phyloP scores from a whole-genome alignment of 2,888 invertebrate species.

The Eupithecia centaureata region DNA sequence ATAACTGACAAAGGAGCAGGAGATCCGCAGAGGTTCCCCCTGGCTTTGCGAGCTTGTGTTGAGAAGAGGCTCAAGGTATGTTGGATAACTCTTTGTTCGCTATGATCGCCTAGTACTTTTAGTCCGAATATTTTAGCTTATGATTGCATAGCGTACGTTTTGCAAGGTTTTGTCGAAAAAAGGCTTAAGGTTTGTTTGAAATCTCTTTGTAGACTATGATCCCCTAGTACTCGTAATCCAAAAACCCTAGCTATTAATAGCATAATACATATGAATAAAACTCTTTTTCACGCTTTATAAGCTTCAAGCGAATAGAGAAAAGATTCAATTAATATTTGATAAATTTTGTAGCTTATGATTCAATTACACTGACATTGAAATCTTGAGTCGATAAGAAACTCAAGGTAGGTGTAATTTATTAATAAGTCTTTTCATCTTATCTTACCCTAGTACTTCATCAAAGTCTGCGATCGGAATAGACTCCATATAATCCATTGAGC shows the following conservation, averaged over 20 bases:
- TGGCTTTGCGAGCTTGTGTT: slow-evolving; percentile 70
- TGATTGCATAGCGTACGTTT: background rate
- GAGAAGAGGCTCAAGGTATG: slow-evolving; percentile 73
- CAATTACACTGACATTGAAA: slow-evolving; percentile 56
- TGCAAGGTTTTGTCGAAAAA: no score
- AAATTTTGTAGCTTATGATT: background rate
- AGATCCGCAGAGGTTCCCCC: slow-evolving; percentile 71
- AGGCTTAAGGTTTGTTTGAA: background rate
- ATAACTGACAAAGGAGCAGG: slow-evolving; percentile 83
- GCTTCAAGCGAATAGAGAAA: background rate
- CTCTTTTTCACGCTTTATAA: no score
- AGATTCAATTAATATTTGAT: background rate
- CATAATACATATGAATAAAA: no score
- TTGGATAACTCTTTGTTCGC: background rate
- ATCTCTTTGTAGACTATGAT: background rate
- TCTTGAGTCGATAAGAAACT: slow-evolving; percentile 73
- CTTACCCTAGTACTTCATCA: background rate
- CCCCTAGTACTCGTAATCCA: background rate
- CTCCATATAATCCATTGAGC: background rate
- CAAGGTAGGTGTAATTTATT: slow-evolving; percentile 58
- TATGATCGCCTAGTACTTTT: slow-evolving; percentile 6
- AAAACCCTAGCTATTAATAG: no score
- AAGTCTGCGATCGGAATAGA: background rate
- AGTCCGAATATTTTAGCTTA: background rate
- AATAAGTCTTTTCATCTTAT: background rate